These are phyloP conservation scores for Coremacera marginata DNA, from an alignment of 2,888 invertebrate genomes.

Conservation along the genomic window DNA sequence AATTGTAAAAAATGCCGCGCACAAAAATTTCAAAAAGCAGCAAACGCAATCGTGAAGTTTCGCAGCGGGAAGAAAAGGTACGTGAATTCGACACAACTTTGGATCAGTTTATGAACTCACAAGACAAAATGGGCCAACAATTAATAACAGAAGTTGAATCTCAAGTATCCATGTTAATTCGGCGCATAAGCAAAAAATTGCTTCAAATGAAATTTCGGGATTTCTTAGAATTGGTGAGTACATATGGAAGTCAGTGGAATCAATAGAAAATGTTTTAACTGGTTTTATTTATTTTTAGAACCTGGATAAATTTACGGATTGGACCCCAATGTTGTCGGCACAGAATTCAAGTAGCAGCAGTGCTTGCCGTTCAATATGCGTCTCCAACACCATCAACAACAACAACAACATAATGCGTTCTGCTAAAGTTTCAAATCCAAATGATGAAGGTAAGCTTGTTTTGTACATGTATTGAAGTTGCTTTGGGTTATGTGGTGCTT, in stretches of 20 bases:
- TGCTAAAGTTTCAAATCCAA: constrained; percentile 47
- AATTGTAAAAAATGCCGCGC: constrained; percentile 60
- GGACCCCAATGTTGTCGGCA: neutral
- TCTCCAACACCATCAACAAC: constrained; percentile 34
- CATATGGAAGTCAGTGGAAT: neutral
- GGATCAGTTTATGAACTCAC: constrained; percentile 54
- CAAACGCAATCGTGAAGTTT: constrained; percentile 66
- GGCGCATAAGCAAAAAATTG: constrained; percentile 53
- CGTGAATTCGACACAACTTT: constrained; percentile 60
- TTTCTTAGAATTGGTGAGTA: constrained; percentile 56
- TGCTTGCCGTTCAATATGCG: constrained; percentile 50
- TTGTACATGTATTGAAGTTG: constrained; percentile 1
- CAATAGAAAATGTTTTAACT: neutral
- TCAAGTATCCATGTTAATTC: constrained; percentile 49
- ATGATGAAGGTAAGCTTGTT: constrained; percentile 54
- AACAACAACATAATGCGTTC: neutral
- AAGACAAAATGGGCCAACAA: constrained; percentile 55
- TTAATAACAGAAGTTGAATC: constrained; percentile 48
- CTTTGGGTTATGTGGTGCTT: neutral
- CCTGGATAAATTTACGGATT: constrained; percentile 51
- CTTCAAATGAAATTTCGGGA: constrained; percentile 60
- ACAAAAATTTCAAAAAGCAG: constrained; percentile 66
- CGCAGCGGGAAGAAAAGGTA: constrained; percentile 65
- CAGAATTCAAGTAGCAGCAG: constrained; percentile 45
- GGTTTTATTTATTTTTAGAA: constrained; percentile 29